Conservation (phyloP, 1,140 invertebrate genomes). For the Agrypnia vestita region DNA sequence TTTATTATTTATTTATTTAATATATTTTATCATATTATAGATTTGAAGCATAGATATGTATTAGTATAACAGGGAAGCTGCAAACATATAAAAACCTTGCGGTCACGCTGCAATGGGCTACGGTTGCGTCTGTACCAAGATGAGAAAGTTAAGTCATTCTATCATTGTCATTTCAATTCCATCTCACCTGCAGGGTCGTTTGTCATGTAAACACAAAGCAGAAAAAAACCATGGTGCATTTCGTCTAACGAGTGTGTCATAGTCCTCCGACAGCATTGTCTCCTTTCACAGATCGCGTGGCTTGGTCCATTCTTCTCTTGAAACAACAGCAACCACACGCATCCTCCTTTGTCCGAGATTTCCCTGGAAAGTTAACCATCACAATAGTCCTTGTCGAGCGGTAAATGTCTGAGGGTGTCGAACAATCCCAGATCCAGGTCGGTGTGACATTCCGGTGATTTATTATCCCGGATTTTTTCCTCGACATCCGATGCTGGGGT, state of each 20-base stretch:
- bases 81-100: no score
- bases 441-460: conserved; percentile 30
- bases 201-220: background rate
- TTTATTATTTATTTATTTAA: no score
- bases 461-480: conserved; percentile 16
- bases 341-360: conserved; percentile 22
- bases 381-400: conserved; percentile 29
- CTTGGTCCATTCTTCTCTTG: conserved; percentile 5
- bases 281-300: conserved; percentile 32
- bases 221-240: background rate
- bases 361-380: conserved; percentile 17
- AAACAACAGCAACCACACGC: conserved; percentile 38
- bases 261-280: conserved; percentile 1
- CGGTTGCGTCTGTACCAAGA: no score
- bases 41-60: no score
- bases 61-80: no score
- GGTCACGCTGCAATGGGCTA: no score
- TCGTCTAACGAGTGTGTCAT: background rate
- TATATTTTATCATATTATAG: no score
- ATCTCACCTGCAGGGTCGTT: background rate
- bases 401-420: conserved; percentile 18
- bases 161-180: no score
- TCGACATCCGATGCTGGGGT: conserved; percentile 1
- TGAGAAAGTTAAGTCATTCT: no score
- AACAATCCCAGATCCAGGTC: conserved; percentile 17